Conservation (phyloP, 2,888 invertebrate genomes). For the Pediacus dermestoides region DNA sequence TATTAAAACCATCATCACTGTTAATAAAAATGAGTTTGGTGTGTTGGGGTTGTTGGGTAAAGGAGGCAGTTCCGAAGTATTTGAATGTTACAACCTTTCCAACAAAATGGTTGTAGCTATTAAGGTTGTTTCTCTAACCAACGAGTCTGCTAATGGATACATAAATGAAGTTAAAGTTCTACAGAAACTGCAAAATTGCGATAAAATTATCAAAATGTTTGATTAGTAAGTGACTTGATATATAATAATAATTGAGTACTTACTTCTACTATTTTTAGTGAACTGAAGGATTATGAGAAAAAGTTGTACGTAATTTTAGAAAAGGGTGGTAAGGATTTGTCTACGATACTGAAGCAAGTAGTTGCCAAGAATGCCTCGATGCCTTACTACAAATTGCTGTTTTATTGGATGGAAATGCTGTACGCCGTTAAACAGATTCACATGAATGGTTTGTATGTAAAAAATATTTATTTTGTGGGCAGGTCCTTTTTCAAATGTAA, state of each 20-base stretch:
- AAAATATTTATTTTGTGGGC: no score
- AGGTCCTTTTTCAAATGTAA: no score
- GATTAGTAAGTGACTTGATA: constrained; percentile 69
- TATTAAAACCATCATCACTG: constrained; percentile 54
- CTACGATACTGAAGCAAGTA: constrained; percentile 63
- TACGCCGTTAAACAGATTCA: constrained; percentile 89
- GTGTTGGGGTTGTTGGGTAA: constrained; percentile 74
- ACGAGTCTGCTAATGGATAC: constrained; percentile 71
- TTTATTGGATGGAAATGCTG: constrained; percentile 94
- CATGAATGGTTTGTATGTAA: constrained; percentile 62
- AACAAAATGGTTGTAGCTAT: constrained; percentile 64
- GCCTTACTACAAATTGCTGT: constrained; percentile 73
- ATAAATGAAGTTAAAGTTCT: constrained; percentile 86
- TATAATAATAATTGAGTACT: neutral
- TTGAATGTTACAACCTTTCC: constrained; percentile 63
- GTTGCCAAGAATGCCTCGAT: constrained; percentile 51
- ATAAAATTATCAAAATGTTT: constrained; percentile 78
- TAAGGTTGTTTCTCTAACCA: constrained; percentile 79
- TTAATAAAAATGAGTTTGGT: constrained; percentile 71
- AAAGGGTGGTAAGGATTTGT: constrained; percentile 86
- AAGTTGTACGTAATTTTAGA: constrained; percentile 86
- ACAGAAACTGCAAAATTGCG: constrained; percentile 73
- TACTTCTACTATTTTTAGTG: constrained; percentile 56
- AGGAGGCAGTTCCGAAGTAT: constrained; percentile 90
- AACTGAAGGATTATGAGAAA: constrained; percentile 61